These are phyloP conservation scores for Sphinx pinastri DNA, from an alignment of 2,888 invertebrate genomes.

Conservation along the genomic window DNA sequence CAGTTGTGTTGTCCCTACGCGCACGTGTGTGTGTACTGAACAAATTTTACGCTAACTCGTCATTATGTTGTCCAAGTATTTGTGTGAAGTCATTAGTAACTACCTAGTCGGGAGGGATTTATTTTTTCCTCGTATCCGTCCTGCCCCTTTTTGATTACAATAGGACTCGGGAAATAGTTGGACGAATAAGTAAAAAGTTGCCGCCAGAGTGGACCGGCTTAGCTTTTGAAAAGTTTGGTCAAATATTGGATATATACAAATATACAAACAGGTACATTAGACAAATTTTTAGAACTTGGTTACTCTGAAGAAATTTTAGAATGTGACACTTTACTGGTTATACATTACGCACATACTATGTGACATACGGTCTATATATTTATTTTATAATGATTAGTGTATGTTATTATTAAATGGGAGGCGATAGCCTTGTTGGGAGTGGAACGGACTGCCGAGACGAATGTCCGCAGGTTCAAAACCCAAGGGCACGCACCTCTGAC, in stretches of 20 bases:
- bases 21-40: conserved; percentile 51
- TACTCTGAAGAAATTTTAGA: too few relatives aligned
- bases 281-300: too few relatives aligned
- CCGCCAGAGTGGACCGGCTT: conserved; percentile 4
- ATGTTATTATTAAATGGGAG: too few relatives aligned
- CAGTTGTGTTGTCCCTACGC: conserved; percentile 33
- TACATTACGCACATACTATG: too few relatives aligned
- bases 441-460: too few relatives aligned
- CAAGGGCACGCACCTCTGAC: too few relatives aligned
- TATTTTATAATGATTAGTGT: too few relatives aligned
- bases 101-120: conserved; percentile 50
- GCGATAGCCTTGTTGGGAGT: too few relatives aligned
- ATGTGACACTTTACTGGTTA: background rate
- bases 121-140: conserved; percentile 43
- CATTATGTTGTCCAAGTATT: conserved; percentile 60
- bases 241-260: conserved; percentile 18
- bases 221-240: conserved; percentile 10
- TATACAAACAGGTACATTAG: background rate
- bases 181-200: conserved; percentile 28
- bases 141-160: conserved; percentile 35
- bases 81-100: conserved; percentile 60
- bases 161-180: conserved; percentile 29
- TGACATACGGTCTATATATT: too few relatives aligned
- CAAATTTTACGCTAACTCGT: conserved; percentile 62
- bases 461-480: too few relatives aligned